Percentiles rank a stretch among this genome's conserved stretches.
phyloP scores from a whole-genome alignment of 2,797 vertebrate genomes.

The Esox lucius region DNA sequence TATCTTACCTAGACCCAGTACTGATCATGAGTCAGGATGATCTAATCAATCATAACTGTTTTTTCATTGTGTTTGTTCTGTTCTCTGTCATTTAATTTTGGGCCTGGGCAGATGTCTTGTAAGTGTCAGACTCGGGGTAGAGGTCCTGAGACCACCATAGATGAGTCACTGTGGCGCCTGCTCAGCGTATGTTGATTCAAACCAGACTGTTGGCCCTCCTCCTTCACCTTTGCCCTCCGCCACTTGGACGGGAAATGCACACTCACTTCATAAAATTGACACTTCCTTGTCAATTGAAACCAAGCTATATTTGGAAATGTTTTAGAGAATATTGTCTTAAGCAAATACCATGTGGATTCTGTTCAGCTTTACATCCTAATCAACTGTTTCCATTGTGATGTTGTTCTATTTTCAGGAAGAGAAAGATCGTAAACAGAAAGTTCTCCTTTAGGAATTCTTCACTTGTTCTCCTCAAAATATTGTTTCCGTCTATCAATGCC shows the following conservation, averaged over 20 bases:
- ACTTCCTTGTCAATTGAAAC: slow-evolving; percentile 22
- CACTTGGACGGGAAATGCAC: slow-evolving; percentile 59
- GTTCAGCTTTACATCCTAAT: not conserved
- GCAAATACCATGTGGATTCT: not conserved
- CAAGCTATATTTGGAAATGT: not conserved
- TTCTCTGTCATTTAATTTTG: slow-evolving; percentile 68
- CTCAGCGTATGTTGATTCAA: slow-evolving; percentile 55
- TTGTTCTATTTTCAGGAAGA: not conserved
- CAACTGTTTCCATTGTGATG: not conserved
- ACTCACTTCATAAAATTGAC: slow-evolving; percentile 52
- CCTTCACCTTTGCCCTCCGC: slow-evolving; percentile 53
- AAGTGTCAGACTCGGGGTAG: slow-evolving; percentile 45
- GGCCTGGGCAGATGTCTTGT: slow-evolving; percentile 56
- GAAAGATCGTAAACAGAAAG: not conserved
- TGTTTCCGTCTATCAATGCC: not conserved
- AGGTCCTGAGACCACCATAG: slow-evolving; percentile 32
- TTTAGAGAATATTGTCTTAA: not conserved
- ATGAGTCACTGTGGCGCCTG: slow-evolving; percentile 1
- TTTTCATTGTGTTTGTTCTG: slow-evolving; percentile 57
- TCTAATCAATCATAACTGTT: slow-evolving; percentile 69
- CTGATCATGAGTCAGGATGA: slow-evolving; percentile 38
- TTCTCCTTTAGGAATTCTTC: not conserved
- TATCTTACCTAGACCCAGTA: not conserved
- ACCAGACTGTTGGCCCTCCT: slow-evolving; percentile 61
- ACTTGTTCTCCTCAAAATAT: not conserved